Evolutionary conservation across 2,797 vertebrate species (phyloP).

Genomic region (Euphonia xanthogaster): DNA sequence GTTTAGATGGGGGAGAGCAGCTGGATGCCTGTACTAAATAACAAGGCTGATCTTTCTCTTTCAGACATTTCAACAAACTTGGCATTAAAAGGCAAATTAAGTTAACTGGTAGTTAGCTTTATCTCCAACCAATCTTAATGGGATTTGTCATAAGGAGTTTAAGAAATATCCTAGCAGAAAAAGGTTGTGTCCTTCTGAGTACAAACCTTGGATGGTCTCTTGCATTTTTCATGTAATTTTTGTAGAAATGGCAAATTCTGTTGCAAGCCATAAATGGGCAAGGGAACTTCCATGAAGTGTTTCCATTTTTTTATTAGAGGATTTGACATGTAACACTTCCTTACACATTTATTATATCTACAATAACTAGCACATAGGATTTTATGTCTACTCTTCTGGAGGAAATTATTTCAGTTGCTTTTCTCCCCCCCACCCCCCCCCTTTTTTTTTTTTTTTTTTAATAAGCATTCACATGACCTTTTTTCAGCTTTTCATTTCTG

Average conservation of each 20-base stretch:
- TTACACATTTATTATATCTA: neutral
- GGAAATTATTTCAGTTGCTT: neutral
- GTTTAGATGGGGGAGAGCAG: neutral
- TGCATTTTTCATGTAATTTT: neutral
- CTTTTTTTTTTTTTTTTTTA: fast-evolving
- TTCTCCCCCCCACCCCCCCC: fast-evolving
- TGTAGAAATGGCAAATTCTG: neutral
- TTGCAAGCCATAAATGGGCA: neutral
- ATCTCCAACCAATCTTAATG: neutral
- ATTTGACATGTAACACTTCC: neutral
- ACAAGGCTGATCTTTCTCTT: neutral
- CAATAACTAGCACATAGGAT: neutral
- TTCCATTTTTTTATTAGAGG: neutral
- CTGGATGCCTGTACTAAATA: neutral
- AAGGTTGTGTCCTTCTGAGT: neutral
- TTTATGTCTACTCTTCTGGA: neutral
- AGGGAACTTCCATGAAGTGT: neutral
- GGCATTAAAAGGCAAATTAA: neutral
- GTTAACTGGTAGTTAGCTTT: neutral
- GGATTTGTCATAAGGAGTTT: neutral
- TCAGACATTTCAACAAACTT: neutral
- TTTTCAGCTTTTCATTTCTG: neutral
- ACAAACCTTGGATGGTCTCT: neutral
- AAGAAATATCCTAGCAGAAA: neutral
- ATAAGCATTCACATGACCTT: neutral